These are phyloP conservation scores for Halesus radiatus DNA, from an alignment of 1,140 invertebrate species.

Conservation along the genomic window DNA sequence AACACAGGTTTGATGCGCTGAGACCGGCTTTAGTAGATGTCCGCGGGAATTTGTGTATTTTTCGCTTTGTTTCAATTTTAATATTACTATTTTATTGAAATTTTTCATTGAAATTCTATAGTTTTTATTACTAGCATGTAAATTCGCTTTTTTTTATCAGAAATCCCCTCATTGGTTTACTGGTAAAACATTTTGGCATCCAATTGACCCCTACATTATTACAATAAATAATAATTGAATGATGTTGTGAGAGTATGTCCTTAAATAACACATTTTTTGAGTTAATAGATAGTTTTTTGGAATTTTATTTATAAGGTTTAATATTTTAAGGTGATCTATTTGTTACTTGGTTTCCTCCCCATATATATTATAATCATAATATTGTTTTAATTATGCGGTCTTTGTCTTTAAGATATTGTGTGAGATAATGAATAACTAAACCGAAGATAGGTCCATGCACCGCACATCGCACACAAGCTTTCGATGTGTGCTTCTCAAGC, in stretches of 20 bases:
- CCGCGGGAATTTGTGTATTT: conserved; percentile 32
- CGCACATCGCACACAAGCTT: conserved; percentile 24
- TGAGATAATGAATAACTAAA: not conserved
- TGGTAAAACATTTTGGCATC: conserved; percentile 12
- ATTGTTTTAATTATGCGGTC: too few species aligned
- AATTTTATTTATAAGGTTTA: too few species aligned
- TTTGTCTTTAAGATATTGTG: not conserved
- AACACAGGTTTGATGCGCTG: conserved; percentile 40
- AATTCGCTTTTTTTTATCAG: conserved; percentile 36
- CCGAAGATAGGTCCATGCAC: conserved; percentile 4
- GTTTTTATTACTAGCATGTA: conserved; percentile 36
- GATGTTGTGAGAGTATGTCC: too few species aligned
- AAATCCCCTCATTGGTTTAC: conserved; percentile 3
- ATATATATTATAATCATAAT: too few species aligned
- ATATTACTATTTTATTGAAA: conserved; percentile 31
- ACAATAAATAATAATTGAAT: too few species aligned
- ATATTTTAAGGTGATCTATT: too few species aligned
- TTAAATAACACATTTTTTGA: too few species aligned
- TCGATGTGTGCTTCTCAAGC: conserved; percentile 21
- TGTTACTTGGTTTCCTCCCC: too few species aligned
- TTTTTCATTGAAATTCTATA: conserved; percentile 20
- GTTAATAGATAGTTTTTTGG: too few species aligned
- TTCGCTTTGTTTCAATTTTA: conserved; percentile 37
- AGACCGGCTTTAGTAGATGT: conserved; percentile 34
- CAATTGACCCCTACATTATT: not conserved